Evolutionary conservation across 92 coral and sea anemone species (phyloP).

Genomic region (Siderastrea radians): DNA sequence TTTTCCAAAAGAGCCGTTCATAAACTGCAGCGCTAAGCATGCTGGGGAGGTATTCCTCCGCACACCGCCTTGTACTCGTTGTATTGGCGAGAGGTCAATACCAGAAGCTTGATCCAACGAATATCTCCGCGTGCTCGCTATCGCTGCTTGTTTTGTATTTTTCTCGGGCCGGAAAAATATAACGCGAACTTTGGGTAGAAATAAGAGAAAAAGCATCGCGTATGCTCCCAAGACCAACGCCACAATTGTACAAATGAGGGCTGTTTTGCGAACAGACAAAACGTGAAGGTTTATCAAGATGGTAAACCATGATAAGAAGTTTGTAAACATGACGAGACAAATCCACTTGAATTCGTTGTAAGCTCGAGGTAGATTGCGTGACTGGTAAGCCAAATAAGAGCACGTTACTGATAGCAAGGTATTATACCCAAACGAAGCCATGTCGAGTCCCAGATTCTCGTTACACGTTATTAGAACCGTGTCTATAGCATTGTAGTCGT

Average conservation of each 20-base stretch:
- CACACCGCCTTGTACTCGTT: not conserved
- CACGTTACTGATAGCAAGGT: slow-evolving; percentile 78
- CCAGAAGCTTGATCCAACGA: slow-evolving; percentile 83
- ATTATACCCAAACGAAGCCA: slow-evolving; percentile 82
- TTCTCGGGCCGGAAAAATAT: slow-evolving; percentile 92
- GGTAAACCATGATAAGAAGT: slow-evolving; percentile 77
- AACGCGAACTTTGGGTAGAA: slow-evolving; percentile 88
- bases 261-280: slow-evolving; percentile 42
- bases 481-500: slow-evolving; percentile 41
- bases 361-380: slow-evolving; percentile 87
- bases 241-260: slow-evolving; percentile 68
- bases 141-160: slow-evolving; percentile 87
- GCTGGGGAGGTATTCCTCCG: slow-evolving; percentile 26
- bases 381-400: slow-evolving; percentile 81
- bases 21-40: slow-evolving; percentile 29
- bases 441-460: slow-evolving; percentile 67
- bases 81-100: slow-evolving; percentile 45
- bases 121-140: slow-evolving; percentile 88
- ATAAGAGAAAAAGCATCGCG: slow-evolving; percentile 83
- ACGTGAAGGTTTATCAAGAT: slow-evolving; percentile 76
- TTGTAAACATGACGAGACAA: slow-evolving; percentile 84
- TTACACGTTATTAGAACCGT: slow-evolving; percentile 73
- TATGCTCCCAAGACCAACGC: slow-evolving; percentile 81
- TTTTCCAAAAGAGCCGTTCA: slow-evolving; percentile 27
- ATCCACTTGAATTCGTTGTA: slow-evolving; percentile 93